These are phyloP conservation scores for Phaonia tiefii DNA, from an alignment of 2,888 invertebrate genomes.

Conservation along the genomic window DNA sequence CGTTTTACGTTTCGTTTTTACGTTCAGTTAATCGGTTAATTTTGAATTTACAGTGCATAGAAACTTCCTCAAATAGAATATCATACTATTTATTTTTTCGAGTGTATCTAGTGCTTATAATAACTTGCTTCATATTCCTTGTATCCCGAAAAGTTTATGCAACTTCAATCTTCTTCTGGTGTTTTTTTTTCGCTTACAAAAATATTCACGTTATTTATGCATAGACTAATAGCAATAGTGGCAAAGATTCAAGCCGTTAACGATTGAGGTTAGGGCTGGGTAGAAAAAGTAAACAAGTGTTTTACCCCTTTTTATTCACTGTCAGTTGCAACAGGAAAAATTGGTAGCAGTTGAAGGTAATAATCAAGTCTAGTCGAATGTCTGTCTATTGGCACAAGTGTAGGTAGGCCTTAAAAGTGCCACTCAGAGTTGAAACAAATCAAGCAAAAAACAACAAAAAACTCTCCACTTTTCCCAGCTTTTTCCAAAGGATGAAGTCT, in stretches of 20 bases:
- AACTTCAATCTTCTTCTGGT: neutral
- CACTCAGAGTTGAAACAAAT: neutral
- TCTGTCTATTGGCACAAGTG: neutral
- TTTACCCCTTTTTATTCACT: constrained; percentile 12
- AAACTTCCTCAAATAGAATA: no score
- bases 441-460: constrained; percentile 9
- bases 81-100: neutral
- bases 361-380: constrained; percentile 26
- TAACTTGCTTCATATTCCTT: neutral
- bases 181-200: neutral
- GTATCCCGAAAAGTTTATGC: neutral
- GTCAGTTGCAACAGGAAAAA: neutral
- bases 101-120: neutral
- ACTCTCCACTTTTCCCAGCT: no score
- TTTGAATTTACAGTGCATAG: no score
- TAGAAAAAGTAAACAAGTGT: constrained; percentile 45
- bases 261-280: neutral
- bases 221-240: neutral
- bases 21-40: no score
- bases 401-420: constrained; percentile 24
- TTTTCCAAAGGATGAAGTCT: no score
- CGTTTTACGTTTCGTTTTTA: no score
- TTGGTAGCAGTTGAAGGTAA: constrained; percentile 32
- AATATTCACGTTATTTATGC: constrained; percentile 35
- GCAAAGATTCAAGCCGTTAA: neutral